Base-by-base conservation (phyloP, 2,797 vertebrate species). In the Apogon hyalosoma region DNA sequence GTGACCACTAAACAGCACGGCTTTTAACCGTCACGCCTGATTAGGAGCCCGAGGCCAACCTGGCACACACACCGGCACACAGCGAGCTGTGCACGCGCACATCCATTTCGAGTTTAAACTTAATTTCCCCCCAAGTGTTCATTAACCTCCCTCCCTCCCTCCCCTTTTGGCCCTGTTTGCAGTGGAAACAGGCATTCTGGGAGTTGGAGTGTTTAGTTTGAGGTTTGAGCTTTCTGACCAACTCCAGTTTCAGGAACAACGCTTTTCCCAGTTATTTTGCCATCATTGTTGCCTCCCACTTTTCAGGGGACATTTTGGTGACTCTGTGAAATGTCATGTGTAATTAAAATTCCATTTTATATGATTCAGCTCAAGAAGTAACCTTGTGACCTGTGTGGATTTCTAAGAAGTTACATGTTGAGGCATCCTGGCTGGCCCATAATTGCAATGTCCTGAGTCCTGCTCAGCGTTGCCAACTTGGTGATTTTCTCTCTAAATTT, bases 1-100 rank as follows among this genome's bases (percentile, higher is more conserved):
- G 75, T 79, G 80, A 86, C 84, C 77, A 63, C 86, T 74, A 71
- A 77, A 72, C 84, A 64, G 78, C 82, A 53, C 11, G 12, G 74
- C 83, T 85, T 90, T 88, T 66, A 84, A 83, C 83, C 53, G 82
- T 83, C 79, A 86, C 39, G 82, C 75, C 71, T 83, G 85, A 84
- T 87, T 80, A 72, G 73, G 63, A 77, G 81, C 77, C 67, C 11
- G 68, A 60, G 59, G 64, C 73, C 61, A 41, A 69, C 18, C 80
- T 83, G 73, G 73, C 77, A 45, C 51, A 51, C 24, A 12, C 54
- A 61, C 61, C 67, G 14, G 24, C 67, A 13, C 67, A 40, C 74
- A 56, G 21, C 21, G 21, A 24, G 24, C 66, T 45, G 9, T 33
- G 58, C 53, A 69, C 16, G 19, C 39, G 33, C 72, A 78, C 72